A percentile compares a stretch with the other conserved stretches of the same genome.
Conservation (phyloP, 2,797 vertebrate genomes). For the Ctenochaetus hawaiiensis region DNA sequence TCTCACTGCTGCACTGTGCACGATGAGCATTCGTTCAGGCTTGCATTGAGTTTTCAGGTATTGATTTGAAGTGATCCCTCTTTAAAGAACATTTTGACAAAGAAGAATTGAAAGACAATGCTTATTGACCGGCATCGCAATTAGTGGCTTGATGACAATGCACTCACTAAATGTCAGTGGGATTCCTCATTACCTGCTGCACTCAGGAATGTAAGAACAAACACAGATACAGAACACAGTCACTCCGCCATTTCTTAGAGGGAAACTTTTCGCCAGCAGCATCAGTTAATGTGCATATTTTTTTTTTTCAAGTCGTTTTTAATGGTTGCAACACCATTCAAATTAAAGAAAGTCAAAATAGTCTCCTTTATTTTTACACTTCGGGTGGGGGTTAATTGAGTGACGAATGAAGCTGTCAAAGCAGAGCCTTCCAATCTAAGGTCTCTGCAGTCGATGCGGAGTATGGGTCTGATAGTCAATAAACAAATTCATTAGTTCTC, state of each 20-base stretch:
- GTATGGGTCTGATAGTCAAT: constrained; percentile 53
- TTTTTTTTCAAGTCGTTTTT: constrained; percentile 14
- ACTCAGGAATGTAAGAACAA: constrained; percentile 31
- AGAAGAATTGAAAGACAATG: constrained; percentile 70
- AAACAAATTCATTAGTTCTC: constrained; percentile 74
- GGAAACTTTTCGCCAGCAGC: constrained; percentile 4
- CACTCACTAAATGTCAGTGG: constrained; percentile 55
- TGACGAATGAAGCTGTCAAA: constrained; percentile 71
- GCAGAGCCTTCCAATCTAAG: constrained; percentile 48
- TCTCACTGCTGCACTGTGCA: constrained; percentile 26
- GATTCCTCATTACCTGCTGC: constrained; percentile 40
- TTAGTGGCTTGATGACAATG: constrained; percentile 67
- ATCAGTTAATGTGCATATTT: neutral
- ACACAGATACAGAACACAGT: constrained; percentile 21
- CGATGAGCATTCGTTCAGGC: neutral
- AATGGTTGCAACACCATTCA: constrained; percentile 21
- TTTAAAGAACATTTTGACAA: constrained; percentile 54
- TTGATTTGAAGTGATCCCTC: constrained; percentile 58
- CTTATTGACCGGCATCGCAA: constrained; percentile 66
- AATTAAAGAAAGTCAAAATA: constrained; percentile 27
- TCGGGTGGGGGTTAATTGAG: constrained; percentile 57
- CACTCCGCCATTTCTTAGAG: neutral
- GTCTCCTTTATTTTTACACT: constrained; percentile 28
- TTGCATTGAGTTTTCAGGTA: constrained; percentile 48
- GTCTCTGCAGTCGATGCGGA: constrained; percentile 53